These are phyloP conservation scores for Apistogramma diplotaenia DNA, from an alignment of 2,113 vertebrate genomes.

Conservation along the genomic window DNA sequence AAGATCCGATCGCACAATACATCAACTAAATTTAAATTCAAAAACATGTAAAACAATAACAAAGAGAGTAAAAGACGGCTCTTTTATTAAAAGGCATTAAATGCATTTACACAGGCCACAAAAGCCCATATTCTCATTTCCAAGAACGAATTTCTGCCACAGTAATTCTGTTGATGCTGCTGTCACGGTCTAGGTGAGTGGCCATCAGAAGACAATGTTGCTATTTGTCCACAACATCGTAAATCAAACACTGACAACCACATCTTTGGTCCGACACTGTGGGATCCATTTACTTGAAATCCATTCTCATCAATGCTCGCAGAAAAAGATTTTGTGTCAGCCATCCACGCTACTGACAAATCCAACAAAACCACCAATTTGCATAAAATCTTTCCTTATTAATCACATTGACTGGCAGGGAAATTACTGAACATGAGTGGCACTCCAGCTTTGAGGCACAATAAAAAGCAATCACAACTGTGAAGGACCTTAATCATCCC, in stretches of 20 bases:
- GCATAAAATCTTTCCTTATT: constrained; percentile 28
- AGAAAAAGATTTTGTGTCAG: constrained; percentile 11
- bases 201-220: not conserved
- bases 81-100: not conserved
- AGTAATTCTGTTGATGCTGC: not conserved
- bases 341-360: not conserved
- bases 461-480: constrained; percentile 29
- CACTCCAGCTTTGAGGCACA: constrained; percentile 12
- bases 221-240: not conserved
- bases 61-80: no score
- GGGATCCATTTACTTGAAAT: not conserved
- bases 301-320: not conserved
- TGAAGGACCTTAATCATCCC: constrained; percentile 14
- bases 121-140: not conserved
- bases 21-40: not conserved
- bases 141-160: not conserved
- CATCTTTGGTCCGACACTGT: not conserved
- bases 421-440: constrained; percentile 21
- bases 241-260: not conserved
- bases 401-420: constrained; percentile 20
- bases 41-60: not conserved
- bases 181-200: not conserved
- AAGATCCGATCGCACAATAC: not conserved
- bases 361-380: constrained; percentile 30
- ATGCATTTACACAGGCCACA: not conserved